Evolutionary conservation across 2,888 invertebrate species (phyloP).

Genomic region (Thysanoteuthis rhombus): DNA sequence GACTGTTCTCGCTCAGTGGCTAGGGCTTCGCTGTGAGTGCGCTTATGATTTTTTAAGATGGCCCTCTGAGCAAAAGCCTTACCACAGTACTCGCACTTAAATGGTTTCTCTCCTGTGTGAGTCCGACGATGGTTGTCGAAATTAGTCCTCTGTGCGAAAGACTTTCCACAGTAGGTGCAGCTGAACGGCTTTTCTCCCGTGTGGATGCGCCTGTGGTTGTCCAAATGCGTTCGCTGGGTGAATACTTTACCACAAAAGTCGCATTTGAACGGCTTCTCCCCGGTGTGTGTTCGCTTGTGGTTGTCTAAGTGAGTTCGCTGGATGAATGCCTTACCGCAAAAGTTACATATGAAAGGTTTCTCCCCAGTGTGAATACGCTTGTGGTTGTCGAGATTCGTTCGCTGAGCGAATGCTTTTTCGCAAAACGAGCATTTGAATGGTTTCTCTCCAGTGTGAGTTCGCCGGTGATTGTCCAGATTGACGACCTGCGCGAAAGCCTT

Average conservation of each 20-base stretch:
- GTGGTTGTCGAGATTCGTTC: constrained; percentile 25
- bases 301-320: constrained; percentile 20
- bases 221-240: not conserved
- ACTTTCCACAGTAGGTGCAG: constrained; percentile 12
- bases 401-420: constrained; percentile 19
- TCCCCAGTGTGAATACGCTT: constrained; percentile 17
- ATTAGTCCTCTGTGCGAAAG: constrained; percentile 20
- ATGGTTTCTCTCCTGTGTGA: not conserved
- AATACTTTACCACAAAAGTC: not conserved
- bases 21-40: not conserved
- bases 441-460: constrained; percentile 13
- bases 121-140: constrained; percentile 24
- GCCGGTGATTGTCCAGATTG: constrained; percentile 19
- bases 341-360: constrained; percentile 15
- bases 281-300: constrained; percentile 28
- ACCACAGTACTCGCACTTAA: constrained; percentile 22
- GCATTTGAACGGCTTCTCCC: constrained; percentile 16
- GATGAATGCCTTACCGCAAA: constrained; percentile 16
- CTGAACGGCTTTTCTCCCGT: not conserved
- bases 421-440: constrained; percentile 13
- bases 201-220: constrained; percentile 1
- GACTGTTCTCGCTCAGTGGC: not conserved
- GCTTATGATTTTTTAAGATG: constrained; percentile 21
- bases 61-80: constrained; percentile 25
- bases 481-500: constrained; percentile 26